These are phyloP conservation scores for Polyommatus icarus DNA, from an alignment of 2,888 invertebrate species.

Conservation along the genomic window DNA sequence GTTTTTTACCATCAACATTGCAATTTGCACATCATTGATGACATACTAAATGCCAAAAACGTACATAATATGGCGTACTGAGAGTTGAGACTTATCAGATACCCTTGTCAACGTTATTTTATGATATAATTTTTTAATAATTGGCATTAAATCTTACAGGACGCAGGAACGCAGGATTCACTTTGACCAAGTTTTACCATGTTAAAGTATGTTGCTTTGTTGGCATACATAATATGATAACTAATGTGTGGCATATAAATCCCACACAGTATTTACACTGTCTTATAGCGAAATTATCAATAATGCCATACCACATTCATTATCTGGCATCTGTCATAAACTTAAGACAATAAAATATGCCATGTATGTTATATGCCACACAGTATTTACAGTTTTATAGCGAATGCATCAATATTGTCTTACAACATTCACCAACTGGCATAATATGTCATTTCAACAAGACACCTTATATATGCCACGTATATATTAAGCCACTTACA, in stretches of 20 bases:
- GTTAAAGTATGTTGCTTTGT: too few relatives aligned
- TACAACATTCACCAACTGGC: not conserved
- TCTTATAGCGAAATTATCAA: not conserved
- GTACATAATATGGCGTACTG: not conserved
- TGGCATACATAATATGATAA: too few relatives aligned
- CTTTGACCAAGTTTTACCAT: too few relatives aligned
- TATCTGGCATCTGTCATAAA: too few relatives aligned
- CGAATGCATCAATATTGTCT: not conserved
- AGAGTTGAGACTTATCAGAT: not conserved
- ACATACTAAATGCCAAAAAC: not conserved
- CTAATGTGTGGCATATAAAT: too few relatives aligned
- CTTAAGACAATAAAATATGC: too few relatives aligned
- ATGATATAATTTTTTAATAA: not conserved
- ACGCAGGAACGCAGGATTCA: too few relatives aligned
- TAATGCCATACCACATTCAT: too few relatives aligned
- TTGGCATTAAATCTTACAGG: not conserved
- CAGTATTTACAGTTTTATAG: not conserved
- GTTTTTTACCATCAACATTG: not conserved
- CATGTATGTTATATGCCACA: too few relatives aligned
- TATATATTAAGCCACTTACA: constrained; percentile 44
- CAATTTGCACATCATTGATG: not conserved
- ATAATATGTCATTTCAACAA: not conserved
- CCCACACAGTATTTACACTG: not conserved
- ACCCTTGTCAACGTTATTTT: not conserved
- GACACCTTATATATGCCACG: not conserved